Percentiles rank a stretch among this genome's conserved stretches.
These are phyloP conservation scores for Nephrocerus scutellatus DNA, from an alignment of 2,888 invertebrate genomes.

Conservation along the genomic window DNA sequence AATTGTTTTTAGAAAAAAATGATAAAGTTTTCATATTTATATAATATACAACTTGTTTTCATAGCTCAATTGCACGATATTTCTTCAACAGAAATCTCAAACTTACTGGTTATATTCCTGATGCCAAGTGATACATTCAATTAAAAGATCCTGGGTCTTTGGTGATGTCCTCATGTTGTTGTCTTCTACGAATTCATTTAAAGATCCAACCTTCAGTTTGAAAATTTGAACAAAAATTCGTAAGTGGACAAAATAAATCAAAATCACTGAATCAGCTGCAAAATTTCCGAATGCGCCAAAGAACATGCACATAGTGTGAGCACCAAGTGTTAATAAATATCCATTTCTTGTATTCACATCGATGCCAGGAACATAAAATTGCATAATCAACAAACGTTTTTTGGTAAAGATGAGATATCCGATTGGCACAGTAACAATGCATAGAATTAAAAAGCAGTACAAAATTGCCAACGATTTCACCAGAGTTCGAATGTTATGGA, in stretches of 20 bases:
- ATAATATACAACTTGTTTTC: no score
- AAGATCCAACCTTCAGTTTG: not conserved
- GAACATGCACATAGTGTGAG: conserved; percentile 9
- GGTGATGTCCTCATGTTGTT: not conserved
- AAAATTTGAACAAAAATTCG: conserved; percentile 7
- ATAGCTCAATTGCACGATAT: no score
- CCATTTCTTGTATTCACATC: conserved; percentile 7
- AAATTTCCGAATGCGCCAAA: conserved; percentile 14
- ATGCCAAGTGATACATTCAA: conserved; percentile 3
- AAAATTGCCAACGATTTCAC: no score
- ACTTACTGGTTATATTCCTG: no score
- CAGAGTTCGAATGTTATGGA: no score
- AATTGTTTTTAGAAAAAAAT: no score
- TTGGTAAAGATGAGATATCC: not conserved
- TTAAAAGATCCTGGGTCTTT: not conserved
- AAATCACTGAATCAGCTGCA: conserved; percentile 14
- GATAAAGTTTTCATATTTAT: no score
- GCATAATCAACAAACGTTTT: conserved; percentile 13
- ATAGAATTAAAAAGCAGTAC: not conserved
- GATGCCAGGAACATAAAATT: conserved; percentile 12
- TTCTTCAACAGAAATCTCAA: no score
- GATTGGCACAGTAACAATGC: not conserved
- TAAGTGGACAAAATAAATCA: conserved; percentile 4
- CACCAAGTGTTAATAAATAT: conserved; percentile 1
- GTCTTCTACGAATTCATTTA: not conserved